Base-by-base conservation (phyloP, 1,140 invertebrate species). In the Scaptodrosophila lebanonensis region DNA sequence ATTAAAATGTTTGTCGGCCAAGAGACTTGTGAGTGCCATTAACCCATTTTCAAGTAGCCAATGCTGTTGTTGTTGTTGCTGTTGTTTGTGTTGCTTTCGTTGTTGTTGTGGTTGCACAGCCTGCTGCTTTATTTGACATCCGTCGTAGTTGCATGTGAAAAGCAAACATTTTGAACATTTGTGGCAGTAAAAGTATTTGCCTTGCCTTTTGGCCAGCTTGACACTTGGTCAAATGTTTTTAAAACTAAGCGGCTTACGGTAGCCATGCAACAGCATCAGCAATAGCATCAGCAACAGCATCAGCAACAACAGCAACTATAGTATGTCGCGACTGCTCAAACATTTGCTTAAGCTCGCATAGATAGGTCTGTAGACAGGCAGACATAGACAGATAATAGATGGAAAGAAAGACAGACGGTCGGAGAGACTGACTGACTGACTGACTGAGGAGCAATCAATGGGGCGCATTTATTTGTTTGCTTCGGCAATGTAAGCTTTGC, bases 391-490 rank as follows among this genome's bases (percentile, higher is more conserved):
- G 40, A 36, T 22, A 35, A 52, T 39, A 38, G 54, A 64, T 64
- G 35, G 12, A 3, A 52, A 15, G 22, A 45, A 32, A 49, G 38
- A 20, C 12, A 40, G 20, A 4, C 42, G 35, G 29, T 32, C 6
- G 29, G 36, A 39, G 27, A n/a, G 6, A 57, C 70, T 60, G n/a
- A n/a, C n/a, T n/a, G n/a, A n/a, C n/a, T n/a, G n/a, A n/a, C n/a
- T n/a, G n/a, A n/a, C n/a, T n/a, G n/a, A n/a, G n/a, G n/a, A n/a
- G n/a, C n/a, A n/a, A n/a, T n/a, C n/a, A n/a, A n/a, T n/a, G n/a
- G n/a, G n/a, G n/a, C n/a, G 67, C 67, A 65, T 73, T 79, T 64
- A 68, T 67, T 79, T 70, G 73, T 61, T 77, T 44, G 65, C 8
- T 25, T 25, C 3, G n/a, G 3, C 8, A 4, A 25, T 25, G 3